Base-by-base conservation (phyloP, 2,888 invertebrate species). In the Ephialtes manifestator region DNA sequence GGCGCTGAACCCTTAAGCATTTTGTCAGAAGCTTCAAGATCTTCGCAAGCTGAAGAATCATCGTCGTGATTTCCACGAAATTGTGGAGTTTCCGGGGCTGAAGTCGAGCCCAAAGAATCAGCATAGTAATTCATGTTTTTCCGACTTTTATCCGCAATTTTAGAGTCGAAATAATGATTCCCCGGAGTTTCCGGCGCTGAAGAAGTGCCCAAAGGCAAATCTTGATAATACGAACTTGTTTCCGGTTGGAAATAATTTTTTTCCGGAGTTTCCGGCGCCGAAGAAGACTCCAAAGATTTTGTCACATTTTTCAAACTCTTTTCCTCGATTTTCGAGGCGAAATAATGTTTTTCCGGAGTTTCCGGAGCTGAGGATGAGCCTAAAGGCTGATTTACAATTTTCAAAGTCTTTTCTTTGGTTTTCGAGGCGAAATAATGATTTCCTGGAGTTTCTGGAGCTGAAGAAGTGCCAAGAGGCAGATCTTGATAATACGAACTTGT, bases 31-130 rank as follows among this genome's bases (percentile, higher is more conserved):
- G 20, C 43, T n/a, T 71, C 82, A 51, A 68, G 84, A n/a, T 74
- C 74, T 4, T 86, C 80, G 35, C 86, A 67, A 15, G 75, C 77
- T 10, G 88, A 86, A 15, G 88, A 88, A n/a, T 89, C 81, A 39
- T 90, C 88, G 15, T 84, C 67, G 11, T 70, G 88, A 7, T 65
- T 28, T 0, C 67, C 48, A 13, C 67, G 83, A 48, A 80, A 80
- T 10, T 90, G 89, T 0, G 92, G 90, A 2, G 90, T 89, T 58
- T 91, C 91, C 48, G 90, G 87, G 4, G 90, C 89, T 63, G 91
- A 90, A 2, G 82, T 85, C 39, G 86, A 80, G 11, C 87, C 88
- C 31, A 31, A 39, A 3, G 58, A 20, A 3, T 76, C 51, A 5
- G 51, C 75, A 79, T 68, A 71, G 51, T 65, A 78, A 76, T 76